Conservation (phyloP, 2,113 vertebrate species). For the Malurus cyaneus region DNA sequence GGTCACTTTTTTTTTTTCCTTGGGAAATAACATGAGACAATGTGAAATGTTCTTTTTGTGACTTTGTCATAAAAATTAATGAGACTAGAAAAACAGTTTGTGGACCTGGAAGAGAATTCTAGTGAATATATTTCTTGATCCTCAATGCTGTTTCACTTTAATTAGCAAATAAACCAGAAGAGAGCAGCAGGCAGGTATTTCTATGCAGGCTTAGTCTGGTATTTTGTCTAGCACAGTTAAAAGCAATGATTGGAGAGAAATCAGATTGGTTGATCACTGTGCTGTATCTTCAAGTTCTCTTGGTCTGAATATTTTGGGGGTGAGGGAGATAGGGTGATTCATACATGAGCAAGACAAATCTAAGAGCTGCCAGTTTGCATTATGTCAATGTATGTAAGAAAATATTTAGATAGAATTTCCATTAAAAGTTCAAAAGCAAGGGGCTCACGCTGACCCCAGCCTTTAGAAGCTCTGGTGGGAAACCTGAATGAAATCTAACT, state of each 20-base stretch:
- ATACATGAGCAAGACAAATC: slow-evolving; percentile 50
- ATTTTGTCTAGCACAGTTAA: neutral
- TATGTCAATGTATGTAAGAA: slow-evolving; percentile 80
- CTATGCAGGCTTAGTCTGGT: neutral
- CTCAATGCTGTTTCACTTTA: neutral
- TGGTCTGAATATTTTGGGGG: neutral
- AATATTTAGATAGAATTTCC: slow-evolving; percentile 79
- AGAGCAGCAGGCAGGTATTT: neutral
- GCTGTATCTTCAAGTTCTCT: slow-evolving; percentile 3
- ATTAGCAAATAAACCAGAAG: slow-evolving; percentile 31
- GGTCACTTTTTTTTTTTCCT: neutral
- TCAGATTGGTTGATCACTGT: neutral
- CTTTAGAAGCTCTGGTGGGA: slow-evolving; percentile 73
- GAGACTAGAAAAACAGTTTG: slow-evolving; percentile 9
- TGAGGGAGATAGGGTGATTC: slow-evolving; percentile 27
- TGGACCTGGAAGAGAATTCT: neutral
- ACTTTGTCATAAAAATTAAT: slow-evolving; percentile 22
- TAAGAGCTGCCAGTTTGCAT: slow-evolving; percentile 73
- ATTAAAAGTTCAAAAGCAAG: slow-evolving; percentile 68
- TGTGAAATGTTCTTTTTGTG: neutral
- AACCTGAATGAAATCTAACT: slow-evolving; percentile 70
- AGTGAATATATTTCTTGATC: neutral
- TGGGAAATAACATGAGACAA: neutral
- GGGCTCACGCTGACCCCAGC: slow-evolving; percentile 49
- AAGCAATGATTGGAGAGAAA: neutral